Conservation (phyloP, 2,888 invertebrate species). For the Thyatira batis region DNA sequence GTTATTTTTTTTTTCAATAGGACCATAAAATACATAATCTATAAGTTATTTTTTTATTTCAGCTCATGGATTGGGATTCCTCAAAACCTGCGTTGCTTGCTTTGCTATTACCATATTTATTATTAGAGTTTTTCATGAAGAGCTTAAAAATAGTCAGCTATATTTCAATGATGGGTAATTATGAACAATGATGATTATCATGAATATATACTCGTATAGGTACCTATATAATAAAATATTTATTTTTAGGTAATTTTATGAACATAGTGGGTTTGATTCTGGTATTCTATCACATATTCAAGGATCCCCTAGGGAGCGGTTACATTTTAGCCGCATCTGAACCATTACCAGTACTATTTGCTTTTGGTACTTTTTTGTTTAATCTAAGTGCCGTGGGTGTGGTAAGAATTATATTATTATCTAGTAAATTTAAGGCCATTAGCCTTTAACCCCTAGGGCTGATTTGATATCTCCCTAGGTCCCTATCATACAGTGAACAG, state of each 20-base stretch:
- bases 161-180: conserved; percentile 50
- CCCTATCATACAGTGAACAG: too few relatives aligned
- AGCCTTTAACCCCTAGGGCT: too few relatives aligned
- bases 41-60: conserved; percentile 16
- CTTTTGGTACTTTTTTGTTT: conserved; percentile 49
- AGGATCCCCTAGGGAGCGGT: conserved; percentile 31
- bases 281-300: conserved; percentile 41
- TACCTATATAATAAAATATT: conserved; percentile 8
- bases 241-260: conserved; percentile 40
- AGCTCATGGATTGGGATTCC: conserved; percentile 56
- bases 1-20: conserved; percentile 23
- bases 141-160: conserved; percentile 53
- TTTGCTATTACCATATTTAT: conserved; percentile 49
- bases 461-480: too few relatives aligned
- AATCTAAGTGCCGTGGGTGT: conserved; percentile 52
- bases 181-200: not conserved
- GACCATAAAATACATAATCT: not conserved
- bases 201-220: not conserved
- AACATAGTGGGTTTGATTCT: conserved; percentile 42
- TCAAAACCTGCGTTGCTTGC: conserved; percentile 32
- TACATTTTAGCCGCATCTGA: conserved; percentile 21
- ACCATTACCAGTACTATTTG: conserved; percentile 35
- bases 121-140: conserved; percentile 52
- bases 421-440: too few relatives aligned
- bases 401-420: conserved; percentile 37